phyloP scores from a whole-genome alignment of 2,888 invertebrate genomes.

The Luperina testacea region DNA sequence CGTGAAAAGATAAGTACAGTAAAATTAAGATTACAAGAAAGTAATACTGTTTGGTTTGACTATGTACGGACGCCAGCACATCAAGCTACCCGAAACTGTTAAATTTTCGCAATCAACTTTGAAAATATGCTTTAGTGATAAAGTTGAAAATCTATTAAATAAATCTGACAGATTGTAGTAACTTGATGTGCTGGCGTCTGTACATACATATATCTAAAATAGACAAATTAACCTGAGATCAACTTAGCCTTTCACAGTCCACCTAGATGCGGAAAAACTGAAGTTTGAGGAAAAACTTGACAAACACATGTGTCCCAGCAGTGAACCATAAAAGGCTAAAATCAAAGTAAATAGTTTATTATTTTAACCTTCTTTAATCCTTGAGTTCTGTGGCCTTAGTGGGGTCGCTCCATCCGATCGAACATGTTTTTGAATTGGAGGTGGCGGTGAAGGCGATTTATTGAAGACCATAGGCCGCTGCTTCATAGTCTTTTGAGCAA shows the following conservation, averaged over 20 bases:
- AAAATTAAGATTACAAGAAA: conserved; percentile 47
- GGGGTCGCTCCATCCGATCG: conserved; percentile 69
- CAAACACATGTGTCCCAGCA: neutral
- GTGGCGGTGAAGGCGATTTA: conserved; percentile 77
- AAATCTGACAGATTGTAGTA: too few species aligned
- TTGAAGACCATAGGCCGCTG: conserved; percentile 73
- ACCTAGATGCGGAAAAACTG: neutral
- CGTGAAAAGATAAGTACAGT: neutral
- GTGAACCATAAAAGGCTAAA: conserved; percentile 9
- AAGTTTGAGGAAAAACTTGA: neutral
- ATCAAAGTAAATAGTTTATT: conserved; percentile 7
- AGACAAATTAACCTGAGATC: neutral
- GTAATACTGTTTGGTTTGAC: conserved; percentile 77
- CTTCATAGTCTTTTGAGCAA: conserved; percentile 75
- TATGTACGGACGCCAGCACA: neutral
- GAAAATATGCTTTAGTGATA: too few species aligned
- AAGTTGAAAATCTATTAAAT: too few species aligned
- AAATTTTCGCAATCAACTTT: too few species aligned
- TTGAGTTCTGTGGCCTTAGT: conserved; percentile 77
- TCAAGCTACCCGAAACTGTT: too few species aligned
- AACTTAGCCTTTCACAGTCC: neutral
- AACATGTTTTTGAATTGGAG: conserved; percentile 72
- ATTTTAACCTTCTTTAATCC: conserved; percentile 77
- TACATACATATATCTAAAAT: neutral
- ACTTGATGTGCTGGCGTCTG: too few species aligned